Base-by-base conservation (phyloP, 1,140 invertebrate genomes). In the Hylaeus anthracinus region DNA sequence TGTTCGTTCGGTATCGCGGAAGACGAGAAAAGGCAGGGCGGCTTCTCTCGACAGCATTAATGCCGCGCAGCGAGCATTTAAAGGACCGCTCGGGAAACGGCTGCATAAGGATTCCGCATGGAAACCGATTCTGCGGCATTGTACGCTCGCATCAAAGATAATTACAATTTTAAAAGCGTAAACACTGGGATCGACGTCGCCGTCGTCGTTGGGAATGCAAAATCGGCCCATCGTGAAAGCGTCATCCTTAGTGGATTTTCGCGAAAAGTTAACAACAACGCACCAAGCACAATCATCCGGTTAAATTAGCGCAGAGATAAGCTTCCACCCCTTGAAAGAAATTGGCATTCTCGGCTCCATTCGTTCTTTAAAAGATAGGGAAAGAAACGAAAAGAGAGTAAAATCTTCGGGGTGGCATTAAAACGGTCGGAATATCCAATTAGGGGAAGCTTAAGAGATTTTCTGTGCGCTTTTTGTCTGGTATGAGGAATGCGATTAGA, bases 381-480 rank as follows among this genome's bases (percentile, higher is more conserved):
- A n/a, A 64, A 48, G 69, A 12, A 64, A 39, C n/a, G 51, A 41
- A 5, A 56, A 39, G 26, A 64, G 60, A 64, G 39, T 61, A 56
- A 45, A 39, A 37, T 53, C 26, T 56, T 41, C n/a, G 15, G 10
- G 15, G 5, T 48, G 76, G 69, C 70, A 79, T 79, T 72, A 72
- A 79, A 79, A 79, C 69, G 60, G 12, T 12, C 26, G 76, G 76
- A 64, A 79, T 79, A 79, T 79, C 77, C 77, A 79, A 79, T 79
- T 79, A 79, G 70, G 60, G 6, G 77, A 14, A 72, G 70, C 76
- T 64, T 72, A 72, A 70, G 51, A 64, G 77, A 79, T 79, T 51
- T 39, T 48, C 12, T 39, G 39, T 39, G 60, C 41, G 3, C 9
- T 71, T 60, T 14, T 15, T 48, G 9, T n/a, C 37, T 60, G 60